Evolutionary conservation across 2,113 vertebrate species (phyloP).

Genomic region (Aptenodytes patagonicus): DNA sequence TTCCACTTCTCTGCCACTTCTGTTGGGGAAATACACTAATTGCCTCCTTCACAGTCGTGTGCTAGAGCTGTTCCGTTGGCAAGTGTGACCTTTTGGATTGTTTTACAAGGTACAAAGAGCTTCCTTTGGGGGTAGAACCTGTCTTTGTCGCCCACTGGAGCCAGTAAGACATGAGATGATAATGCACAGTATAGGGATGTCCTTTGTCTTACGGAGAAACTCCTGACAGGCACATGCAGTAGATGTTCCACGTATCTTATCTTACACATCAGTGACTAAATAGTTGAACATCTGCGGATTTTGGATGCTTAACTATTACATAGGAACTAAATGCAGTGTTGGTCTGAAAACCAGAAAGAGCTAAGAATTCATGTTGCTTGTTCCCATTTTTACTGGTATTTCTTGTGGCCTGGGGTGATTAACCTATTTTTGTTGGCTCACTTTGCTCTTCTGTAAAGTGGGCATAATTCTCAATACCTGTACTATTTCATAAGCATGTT

Average conservation of each 20-base stretch:
- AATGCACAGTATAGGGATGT: neutral
- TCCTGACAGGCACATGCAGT: neutral
- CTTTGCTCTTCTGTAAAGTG: neutral
- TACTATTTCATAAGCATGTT: neutral
- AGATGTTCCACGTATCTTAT: neutral
- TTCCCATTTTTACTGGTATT: neutral
- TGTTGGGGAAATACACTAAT: neutral
- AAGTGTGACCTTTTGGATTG: neutral
- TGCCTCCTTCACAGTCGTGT: neutral
- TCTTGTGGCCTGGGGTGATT: neutral
- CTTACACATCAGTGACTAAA: neutral
- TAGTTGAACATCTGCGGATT: neutral
- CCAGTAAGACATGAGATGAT: neutral
- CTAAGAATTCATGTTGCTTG: neutral
- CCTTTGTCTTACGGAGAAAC: neutral
- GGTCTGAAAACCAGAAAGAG: neutral
- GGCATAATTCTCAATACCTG: neutral
- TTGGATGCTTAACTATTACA: neutral
- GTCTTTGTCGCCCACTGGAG: neutral
- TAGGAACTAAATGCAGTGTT: neutral
- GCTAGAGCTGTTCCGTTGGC: neutral
- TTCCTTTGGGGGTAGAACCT: neutral
- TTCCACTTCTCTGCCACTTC: neutral
- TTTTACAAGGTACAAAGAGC: neutral
- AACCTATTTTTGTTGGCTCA: neutral